Conservation (phyloP, 1,140 invertebrate species). For the Drosophila subpulchrella region DNA sequence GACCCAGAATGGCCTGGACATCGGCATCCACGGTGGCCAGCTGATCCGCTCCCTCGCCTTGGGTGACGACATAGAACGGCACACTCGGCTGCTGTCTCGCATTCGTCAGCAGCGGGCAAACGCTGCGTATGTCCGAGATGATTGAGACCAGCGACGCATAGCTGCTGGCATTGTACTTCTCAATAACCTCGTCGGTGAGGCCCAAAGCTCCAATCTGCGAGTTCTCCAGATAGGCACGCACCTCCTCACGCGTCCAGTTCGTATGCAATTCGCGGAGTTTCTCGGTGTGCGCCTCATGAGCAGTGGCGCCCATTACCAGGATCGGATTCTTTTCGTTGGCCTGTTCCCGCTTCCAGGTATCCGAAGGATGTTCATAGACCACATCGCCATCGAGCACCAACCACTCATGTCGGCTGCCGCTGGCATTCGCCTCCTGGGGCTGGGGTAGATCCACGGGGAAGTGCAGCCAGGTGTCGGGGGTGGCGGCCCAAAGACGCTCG, state of each 20-base stretch:
- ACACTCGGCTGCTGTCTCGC: conserved; percentile 86
- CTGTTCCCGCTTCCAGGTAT: conserved; percentile 85
- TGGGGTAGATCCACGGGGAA: conserved; percentile 87
- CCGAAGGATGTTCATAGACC: conserved; percentile 87
- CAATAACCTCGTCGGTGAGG: conserved; percentile 87
- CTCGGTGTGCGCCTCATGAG: conserved; percentile 88
- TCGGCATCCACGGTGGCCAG: conserved; percentile 88
- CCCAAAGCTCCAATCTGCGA: conserved; percentile 88
- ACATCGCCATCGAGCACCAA: conserved; percentile 90
- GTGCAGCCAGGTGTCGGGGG: conserved; percentile 89
- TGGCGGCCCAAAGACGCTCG: conserved; percentile 88
- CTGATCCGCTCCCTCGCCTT: conserved; percentile 85
- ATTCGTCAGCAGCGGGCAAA: conserved; percentile 90
- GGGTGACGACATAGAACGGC: conserved; percentile 90
- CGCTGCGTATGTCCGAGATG: conserved; percentile 91
- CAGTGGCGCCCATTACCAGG: conserved; percentile 90
- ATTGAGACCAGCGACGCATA: conserved; percentile 88
- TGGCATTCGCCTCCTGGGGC: conserved; percentile 84
- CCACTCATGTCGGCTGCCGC: conserved; percentile 88
- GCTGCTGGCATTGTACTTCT: conserved; percentile 87
- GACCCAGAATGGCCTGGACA: conserved; percentile 91
- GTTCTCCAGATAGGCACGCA: conserved; percentile 87
- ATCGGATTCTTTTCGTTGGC: conserved; percentile 84
- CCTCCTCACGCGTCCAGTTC: conserved; percentile 87
- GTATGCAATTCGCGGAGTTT: conserved; percentile 86